Percentiles rank a stretch among this genome's conserved stretches.
Conservation (phyloP, 1,140 invertebrate species). For the Zelostemma sp. region DNA sequence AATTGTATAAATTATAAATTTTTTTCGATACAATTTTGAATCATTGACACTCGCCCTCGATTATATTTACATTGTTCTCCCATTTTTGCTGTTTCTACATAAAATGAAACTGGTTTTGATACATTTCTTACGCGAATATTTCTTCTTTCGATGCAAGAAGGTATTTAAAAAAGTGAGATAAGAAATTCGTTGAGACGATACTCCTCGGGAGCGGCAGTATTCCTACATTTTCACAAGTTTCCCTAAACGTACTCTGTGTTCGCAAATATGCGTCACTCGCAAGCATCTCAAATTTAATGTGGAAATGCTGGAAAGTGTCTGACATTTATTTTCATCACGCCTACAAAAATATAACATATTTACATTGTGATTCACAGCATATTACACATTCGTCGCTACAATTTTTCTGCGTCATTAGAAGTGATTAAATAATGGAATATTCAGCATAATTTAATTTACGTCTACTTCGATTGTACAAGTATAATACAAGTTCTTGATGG, state of each 20-base stretch:
- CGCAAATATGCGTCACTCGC: conserved; percentile 35
- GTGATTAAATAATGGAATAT: conserved; percentile 18
- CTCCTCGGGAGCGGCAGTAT: conserved; percentile 15
- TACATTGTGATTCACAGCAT: conserved; percentile 28
- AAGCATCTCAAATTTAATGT: conserved; percentile 44
- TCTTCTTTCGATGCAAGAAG: conserved; percentile 27
- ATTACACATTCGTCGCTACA: conserved; percentile 10
- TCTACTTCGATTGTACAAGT: conserved; percentile 26
- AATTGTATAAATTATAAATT: no score
- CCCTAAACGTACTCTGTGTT: conserved; percentile 37
- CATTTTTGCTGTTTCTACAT: no score
- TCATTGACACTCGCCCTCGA: no score
- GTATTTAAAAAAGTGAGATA: conserved; percentile 41
- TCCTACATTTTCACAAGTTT: conserved; percentile 40
- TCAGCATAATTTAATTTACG: conserved; percentile 15
- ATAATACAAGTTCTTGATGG: conserved; percentile 39
- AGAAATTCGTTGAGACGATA: conserved; percentile 33
- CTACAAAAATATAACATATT: conserved; percentile 46
- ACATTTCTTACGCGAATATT: not conserved
- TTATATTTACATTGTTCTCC: no score
- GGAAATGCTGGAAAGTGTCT: conserved; percentile 32
- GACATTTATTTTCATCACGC: conserved; percentile 24
- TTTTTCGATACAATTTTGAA: no score
- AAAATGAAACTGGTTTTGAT: no score
- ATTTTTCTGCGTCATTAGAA: not conserved